These are phyloP conservation scores for Equus quagga DNA, from an alignment of 2,113 vertebrate species.

Conservation along the genomic window DNA sequence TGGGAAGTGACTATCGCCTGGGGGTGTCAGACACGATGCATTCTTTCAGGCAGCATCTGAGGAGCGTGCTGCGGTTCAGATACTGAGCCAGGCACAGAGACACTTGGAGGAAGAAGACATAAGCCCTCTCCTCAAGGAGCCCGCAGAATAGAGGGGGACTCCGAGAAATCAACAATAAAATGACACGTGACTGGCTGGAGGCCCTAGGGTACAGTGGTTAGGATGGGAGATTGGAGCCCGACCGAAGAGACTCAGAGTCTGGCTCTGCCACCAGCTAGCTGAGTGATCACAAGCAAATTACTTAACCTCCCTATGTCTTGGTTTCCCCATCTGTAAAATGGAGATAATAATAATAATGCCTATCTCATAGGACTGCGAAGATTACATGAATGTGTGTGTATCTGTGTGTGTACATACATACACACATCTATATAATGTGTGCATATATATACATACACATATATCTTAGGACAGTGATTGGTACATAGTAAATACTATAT, in stretches of 20 bases:
- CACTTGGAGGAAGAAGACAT: not conserved
- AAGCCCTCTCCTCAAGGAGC: not conserved
- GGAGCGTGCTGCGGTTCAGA: not conserved
- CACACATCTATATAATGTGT: not conserved
- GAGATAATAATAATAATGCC: not conserved
- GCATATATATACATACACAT: not conserved
- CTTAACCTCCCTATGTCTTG: not conserved
- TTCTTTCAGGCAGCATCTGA: fast-evolving
- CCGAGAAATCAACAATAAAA: not conserved
- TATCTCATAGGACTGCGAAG: not conserved
- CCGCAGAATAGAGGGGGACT: not conserved
- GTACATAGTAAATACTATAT: not conserved
- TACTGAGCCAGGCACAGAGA: not conserved
- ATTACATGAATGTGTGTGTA: not conserved
- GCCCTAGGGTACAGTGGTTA: not conserved
- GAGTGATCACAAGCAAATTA: not conserved
- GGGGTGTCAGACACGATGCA: fast-evolving
- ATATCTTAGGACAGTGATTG: not conserved
- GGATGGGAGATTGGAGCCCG: not conserved
- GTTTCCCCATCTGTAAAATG: not conserved
- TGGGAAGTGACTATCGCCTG: fast-evolving
- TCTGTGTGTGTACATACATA: not conserved
- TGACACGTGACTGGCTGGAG: not conserved
- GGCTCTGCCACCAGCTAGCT: not conserved
- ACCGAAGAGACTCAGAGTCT: not conserved